These are phyloP conservation scores for Syngnathus typhle DNA, from an alignment of 2,113 vertebrate genomes.

Conservation along the genomic window DNA sequence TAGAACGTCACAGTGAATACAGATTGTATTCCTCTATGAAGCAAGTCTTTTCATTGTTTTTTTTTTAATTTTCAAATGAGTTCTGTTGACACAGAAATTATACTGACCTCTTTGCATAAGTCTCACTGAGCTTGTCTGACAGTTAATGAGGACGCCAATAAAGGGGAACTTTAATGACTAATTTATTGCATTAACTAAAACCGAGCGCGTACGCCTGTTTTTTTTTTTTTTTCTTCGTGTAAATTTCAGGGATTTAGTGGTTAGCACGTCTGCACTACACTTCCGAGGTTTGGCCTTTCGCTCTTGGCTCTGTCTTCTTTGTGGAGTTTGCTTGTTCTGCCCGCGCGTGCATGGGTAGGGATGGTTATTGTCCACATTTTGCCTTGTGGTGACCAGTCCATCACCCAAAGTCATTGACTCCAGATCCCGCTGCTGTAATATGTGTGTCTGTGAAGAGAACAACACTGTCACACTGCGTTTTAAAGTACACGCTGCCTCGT, in stretches of 20 bases:
- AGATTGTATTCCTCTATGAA: not conserved
- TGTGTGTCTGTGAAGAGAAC: slow-evolving; percentile 11
- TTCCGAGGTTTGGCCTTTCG: not conserved
- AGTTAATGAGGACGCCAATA: slow-evolving; percentile 3
- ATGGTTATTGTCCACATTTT: not conserved
- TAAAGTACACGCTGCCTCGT: slow-evolving; percentile 26
- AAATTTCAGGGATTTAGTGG: not conserved
- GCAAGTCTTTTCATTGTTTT: not conserved
- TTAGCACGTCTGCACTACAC: not conserved
- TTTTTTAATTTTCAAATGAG: not conserved
- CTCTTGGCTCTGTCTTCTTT: not conserved
- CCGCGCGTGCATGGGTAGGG: not conserved
- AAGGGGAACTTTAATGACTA: slow-evolving; percentile 15
- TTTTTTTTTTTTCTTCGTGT: slow-evolving; percentile 18
- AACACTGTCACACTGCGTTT: slow-evolving; percentile 23
- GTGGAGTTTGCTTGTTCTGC: not conserved
- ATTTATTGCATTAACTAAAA: slow-evolving; percentile 19
- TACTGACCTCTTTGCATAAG: slow-evolving; percentile 3
- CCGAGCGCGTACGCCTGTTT: not conserved
- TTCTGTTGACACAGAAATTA: not conserved
- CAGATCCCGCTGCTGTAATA: not conserved
- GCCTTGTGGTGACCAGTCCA: not conserved
- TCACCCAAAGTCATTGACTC: not conserved
- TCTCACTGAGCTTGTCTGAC: slow-evolving; percentile 3
- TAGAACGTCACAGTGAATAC: not conserved